These are phyloP conservation scores for Plutomurus gul DNA, from an alignment of 1,140 invertebrate species.

Conservation along the genomic window DNA sequence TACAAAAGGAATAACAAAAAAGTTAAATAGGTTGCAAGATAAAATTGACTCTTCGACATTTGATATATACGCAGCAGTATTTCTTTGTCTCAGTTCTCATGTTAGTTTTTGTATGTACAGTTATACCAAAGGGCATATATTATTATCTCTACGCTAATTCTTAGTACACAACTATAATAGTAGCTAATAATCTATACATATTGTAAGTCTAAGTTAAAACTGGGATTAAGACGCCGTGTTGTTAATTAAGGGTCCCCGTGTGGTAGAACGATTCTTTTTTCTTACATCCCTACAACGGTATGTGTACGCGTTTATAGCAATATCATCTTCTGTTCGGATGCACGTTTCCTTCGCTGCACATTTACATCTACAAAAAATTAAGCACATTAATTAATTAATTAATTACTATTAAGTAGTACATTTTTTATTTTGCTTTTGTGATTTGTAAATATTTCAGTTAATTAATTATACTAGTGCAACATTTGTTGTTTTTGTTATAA, in stretches of 20 bases:
- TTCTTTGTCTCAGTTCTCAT: constrained; percentile 17
- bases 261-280: constrained; percentile 37
- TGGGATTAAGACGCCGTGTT: constrained; percentile 36
- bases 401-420: background rate
- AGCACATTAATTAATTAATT: background rate
- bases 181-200: background rate
- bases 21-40: background rate
- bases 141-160: background rate
- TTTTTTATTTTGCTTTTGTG: background rate
- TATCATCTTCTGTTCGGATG: constrained; percentile 63
- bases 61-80: too few species aligned
- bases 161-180: background rate
- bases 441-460: too few species aligned
- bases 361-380: constrained; percentile 61
- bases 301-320: constrained; percentile 65
- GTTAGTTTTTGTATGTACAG: background rate
- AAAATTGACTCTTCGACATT: constrained; percentile 23
- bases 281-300: constrained; percentile 62
- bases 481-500: too few species aligned
- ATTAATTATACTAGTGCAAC: too few species aligned
- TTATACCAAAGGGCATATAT: constrained; percentile 10
- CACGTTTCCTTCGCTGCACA: constrained; percentile 62
- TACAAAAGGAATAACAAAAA: background rate
- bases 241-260: constrained; percentile 1
- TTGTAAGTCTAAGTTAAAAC: constrained; percentile 6